phyloP scores from a whole-genome alignment of 2,113 vertebrate genomes.

The Phoxinus phoxinus region DNA sequence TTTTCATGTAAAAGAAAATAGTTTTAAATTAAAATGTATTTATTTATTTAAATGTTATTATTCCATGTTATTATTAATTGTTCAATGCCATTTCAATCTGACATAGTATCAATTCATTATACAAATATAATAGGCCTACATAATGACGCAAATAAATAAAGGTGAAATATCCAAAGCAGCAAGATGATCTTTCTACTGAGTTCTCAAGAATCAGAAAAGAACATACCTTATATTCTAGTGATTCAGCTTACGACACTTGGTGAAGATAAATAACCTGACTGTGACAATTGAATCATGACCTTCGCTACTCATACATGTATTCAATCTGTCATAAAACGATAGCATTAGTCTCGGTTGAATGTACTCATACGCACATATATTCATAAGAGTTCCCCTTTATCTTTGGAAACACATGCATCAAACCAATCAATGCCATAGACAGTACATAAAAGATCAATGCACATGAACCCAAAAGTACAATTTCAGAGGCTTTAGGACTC shows the following conservation, averaged over 20 bases:
- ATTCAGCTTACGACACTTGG: background rate
- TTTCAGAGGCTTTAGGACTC: background rate
- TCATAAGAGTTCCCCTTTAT: background rate
- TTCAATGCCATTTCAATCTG: slow-evolving; percentile 2
- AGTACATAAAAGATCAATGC: no score
- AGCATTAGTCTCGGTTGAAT: background rate
- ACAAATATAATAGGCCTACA: background rate
- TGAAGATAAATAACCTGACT: background rate
- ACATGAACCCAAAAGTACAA: background rate
- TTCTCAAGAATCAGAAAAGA: background rate
- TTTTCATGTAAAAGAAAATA: background rate
- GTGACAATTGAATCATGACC: background rate
- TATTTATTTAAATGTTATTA: background rate
- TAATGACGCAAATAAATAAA: slow-evolving; percentile 18
- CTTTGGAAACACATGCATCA: background rate
- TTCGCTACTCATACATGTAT: background rate
- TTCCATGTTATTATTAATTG: no score
- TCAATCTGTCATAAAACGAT: background rate
- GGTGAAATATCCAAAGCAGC: slow-evolving; percentile 5
- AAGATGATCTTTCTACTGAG: background rate
- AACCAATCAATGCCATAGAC: background rate
- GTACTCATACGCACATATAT: background rate
- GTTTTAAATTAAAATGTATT: background rate
- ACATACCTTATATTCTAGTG: background rate
- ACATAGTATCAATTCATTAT: background rate